A percentile compares a stretch with the other conserved stretches of the same genome.
Conservation (phyloP, 2,113 vertebrate species). For the Sturnus vulgaris region DNA sequence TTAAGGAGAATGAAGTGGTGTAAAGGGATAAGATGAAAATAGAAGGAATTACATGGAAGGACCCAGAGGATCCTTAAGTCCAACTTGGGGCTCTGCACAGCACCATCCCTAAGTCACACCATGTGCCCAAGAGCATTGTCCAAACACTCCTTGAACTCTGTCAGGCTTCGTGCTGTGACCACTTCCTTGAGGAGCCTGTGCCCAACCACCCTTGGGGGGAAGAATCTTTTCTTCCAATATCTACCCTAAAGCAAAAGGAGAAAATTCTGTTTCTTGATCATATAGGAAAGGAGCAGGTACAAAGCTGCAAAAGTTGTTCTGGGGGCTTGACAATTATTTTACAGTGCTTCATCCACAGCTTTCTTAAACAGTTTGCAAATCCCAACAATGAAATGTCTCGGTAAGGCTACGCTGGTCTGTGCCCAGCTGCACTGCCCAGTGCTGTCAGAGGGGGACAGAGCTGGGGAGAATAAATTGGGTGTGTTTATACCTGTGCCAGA, state of each 20-base stretch:
- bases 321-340: not conserved
- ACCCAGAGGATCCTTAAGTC: not conserved
- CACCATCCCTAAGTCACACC: not conserved
- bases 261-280: not conserved
- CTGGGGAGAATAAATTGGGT: accelerated
- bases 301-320: not conserved
- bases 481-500: not conserved
- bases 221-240: not conserved
- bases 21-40: not conserved
- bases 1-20: not conserved
- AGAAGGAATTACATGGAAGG: not conserved
- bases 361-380: not conserved
- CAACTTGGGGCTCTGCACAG: not conserved
- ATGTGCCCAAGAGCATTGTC: not conserved
- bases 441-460: not conserved
- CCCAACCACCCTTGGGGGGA: not conserved
- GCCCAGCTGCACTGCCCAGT: not conserved
- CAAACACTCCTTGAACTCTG: not conserved
- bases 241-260: not conserved
- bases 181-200: not conserved
- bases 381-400: not conserved
- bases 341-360: not conserved
- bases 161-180: not conserved
- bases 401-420: accelerated
- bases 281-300: not conserved